phyloP scores from a whole-genome alignment of 2,113 vertebrate genomes.

The Percina caprodes region DNA sequence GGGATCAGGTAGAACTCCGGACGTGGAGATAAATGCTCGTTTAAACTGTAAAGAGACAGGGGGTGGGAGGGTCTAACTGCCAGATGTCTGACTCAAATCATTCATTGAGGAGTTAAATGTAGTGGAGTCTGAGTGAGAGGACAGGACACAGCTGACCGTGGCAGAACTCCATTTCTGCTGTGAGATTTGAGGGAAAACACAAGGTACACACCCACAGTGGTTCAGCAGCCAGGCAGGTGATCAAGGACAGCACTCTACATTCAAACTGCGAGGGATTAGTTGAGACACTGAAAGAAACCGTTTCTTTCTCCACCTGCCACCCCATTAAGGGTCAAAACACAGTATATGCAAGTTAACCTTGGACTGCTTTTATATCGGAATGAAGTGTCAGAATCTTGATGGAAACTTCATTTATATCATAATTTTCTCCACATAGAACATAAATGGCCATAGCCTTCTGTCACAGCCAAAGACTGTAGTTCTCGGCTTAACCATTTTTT shows the following conservation, averaged over 20 bases:
- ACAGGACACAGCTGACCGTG: neutral
- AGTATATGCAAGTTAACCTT: constrained; percentile 1
- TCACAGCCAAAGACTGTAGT: neutral
- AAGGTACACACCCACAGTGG: neutral
- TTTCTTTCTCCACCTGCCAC: constrained; percentile 7
- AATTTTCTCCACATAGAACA: neutral
- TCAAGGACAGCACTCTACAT: constrained; percentile 42
- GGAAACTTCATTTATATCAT: neutral
- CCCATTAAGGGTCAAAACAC: constrained; percentile 1
- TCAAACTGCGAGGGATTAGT: constrained; percentile 5
- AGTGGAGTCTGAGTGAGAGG: neutral
- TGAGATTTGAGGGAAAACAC: constrained; percentile 1
- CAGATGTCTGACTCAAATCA: constrained; percentile 50
- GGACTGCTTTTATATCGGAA: constrained; percentile 1
- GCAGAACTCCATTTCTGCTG: constrained; percentile 23
- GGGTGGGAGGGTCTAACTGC: neutral
- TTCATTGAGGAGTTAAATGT: constrained; percentile 34
- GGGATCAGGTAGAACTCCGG: constrained; percentile 19
- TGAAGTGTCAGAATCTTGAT: neutral
- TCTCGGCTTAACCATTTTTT: neutral
- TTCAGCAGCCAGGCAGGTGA: constrained; percentile 5
- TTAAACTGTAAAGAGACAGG: constrained; percentile 32
- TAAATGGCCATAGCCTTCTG: neutral
- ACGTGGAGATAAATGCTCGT: constrained; percentile 22
- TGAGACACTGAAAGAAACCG: neutral